Conservation (phyloP, 2,113 vertebrate genomes). For the Polyodon spathula region DNA sequence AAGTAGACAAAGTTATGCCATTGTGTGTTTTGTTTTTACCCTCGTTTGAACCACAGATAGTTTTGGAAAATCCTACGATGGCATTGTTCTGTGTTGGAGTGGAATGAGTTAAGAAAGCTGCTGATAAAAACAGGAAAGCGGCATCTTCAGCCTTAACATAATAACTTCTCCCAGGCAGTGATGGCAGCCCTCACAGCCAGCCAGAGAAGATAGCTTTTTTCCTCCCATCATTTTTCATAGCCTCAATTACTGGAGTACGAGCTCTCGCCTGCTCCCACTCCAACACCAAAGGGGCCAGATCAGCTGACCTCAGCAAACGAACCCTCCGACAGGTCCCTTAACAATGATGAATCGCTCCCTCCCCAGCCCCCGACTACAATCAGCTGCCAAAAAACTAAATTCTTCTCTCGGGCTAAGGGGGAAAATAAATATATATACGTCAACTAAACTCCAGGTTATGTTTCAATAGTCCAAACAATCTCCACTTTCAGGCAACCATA, state of each 20-base stretch:
- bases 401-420: neutral
- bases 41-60: too few relatives aligned
- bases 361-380: slow-evolving; percentile 4
- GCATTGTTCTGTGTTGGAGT: too few relatives aligned
- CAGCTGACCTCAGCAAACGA: slow-evolving; percentile 51
- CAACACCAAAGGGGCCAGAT: slow-evolving; percentile 30
- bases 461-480: slow-evolving; percentile 1
- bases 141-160: neutral
- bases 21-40: too few relatives aligned
- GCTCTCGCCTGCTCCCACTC: slow-evolving; percentile 23
- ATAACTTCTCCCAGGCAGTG: neutral
- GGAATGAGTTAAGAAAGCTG: too few relatives aligned
- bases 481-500: neutral
- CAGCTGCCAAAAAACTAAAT: slow-evolving; percentile 9
- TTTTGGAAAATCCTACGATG: too few relatives aligned
- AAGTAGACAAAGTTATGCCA: too few relatives aligned
- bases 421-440: neutral
- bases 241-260: slow-evolving; percentile 51
- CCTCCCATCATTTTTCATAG: slow-evolving; percentile 42
- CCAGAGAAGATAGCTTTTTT: neutral
- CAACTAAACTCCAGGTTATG: neutral
- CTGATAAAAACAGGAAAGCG: neutral
- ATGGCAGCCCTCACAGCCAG: neutral
- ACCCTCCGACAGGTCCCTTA: slow-evolving; percentile 58
- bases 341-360: slow-evolving; percentile 63